Conservation (phyloP, 2,888 invertebrate species). For the Heliconius ismenius region DNA sequence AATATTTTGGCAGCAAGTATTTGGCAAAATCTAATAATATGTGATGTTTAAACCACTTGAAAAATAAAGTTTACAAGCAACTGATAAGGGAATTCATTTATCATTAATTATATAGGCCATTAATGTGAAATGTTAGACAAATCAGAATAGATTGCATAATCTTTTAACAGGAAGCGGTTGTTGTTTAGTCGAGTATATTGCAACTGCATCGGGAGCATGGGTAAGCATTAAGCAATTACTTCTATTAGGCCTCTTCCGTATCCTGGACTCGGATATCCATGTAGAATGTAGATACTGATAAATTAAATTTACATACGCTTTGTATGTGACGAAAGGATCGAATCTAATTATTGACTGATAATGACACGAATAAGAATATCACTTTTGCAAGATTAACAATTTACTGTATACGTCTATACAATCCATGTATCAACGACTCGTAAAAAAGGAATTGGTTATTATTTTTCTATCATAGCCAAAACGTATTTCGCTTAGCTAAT, state of each 20-base stretch:
- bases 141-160: slow-evolving; percentile 32
- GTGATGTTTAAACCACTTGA: not conserved
- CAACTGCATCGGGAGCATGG: slow-evolving; percentile 35
- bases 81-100: not conserved
- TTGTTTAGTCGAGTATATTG: slow-evolving; percentile 36
- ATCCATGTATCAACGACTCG: not conserved
- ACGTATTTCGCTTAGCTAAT: not conserved
- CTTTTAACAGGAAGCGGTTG: slow-evolving; percentile 32
- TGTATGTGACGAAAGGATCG: not conserved
- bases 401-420: not conserved
- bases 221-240: slow-evolving; percentile 39
- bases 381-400: not conserved
- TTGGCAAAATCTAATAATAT: too few relatives aligned
- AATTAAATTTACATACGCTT: slow-evolving; percentile 14
- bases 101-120: slow-evolving; percentile 14
- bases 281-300: slow-evolving; percentile 8
- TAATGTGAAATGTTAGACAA: slow-evolving; percentile 29
- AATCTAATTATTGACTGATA: not conserved
- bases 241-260: slow-evolving; percentile 38
- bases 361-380: not conserved
- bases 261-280: slow-evolving; percentile 33
- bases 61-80: not conserved
- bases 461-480: not conserved
- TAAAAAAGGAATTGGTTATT: not conserved
- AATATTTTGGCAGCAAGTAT: not conserved